Percentiles rank a stretch among this genome's conserved stretches.
These are phyloP conservation scores for Epistrophe grossulariae DNA, from an alignment of 2,888 invertebrate species.

Conservation along the genomic window DNA sequence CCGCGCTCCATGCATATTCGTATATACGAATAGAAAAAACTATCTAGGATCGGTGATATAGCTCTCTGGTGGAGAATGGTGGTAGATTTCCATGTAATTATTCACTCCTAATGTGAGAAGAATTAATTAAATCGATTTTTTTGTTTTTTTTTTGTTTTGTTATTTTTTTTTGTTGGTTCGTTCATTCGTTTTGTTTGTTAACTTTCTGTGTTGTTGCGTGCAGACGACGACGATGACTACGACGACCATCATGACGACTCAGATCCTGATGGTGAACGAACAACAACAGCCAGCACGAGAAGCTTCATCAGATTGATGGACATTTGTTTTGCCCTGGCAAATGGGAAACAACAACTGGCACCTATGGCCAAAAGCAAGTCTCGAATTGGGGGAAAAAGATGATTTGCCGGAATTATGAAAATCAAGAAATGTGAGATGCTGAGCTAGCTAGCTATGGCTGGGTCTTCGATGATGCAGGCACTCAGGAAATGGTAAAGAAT, in stretches of 20 bases:
- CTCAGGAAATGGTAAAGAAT: conserved; percentile 23
- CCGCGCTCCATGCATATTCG: background rate
- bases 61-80: conserved; percentile 39
- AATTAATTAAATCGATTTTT: conserved; percentile 72
- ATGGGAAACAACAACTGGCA: conserved; percentile 7
- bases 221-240: background rate
- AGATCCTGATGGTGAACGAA: conserved; percentile 10
- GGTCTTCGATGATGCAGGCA: background rate
- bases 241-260: conserved; percentile 17
- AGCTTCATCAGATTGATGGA: conserved; percentile 30
- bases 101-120: conserved; percentile 74
- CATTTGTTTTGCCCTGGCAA: conserved; percentile 36
- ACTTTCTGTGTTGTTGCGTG: conserved; percentile 32
- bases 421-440: conserved; percentile 59
- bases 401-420: conserved; percentile 69
- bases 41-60: conserved; percentile 40
- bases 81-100: conserved; percentile 69
- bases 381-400: conserved; percentile 55
- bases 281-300: background rate
- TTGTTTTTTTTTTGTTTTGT: conserved; percentile 23
- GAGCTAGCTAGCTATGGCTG: background rate
- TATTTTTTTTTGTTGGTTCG: conserved; percentile 19
- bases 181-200: conserved; percentile 34
- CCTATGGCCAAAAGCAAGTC: conserved; percentile 30
- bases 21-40: background rate